Evolutionary conservation across 1,140 invertebrate species (phyloP), one percentile per base, ranked within the genome.

Genomic region (Panulirus ornatus): DNA sequence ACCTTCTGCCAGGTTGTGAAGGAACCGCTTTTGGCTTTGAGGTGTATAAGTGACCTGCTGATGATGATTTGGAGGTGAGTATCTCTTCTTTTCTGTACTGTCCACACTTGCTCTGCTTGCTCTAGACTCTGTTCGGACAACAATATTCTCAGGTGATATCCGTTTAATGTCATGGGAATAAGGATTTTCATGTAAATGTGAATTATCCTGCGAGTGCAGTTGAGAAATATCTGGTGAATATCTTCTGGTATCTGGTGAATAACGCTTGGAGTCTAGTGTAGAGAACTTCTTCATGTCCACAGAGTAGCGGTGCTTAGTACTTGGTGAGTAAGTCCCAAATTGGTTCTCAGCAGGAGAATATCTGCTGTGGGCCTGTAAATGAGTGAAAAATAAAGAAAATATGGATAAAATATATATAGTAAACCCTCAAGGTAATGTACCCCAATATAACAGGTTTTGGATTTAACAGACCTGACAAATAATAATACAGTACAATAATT

Each of bases 281-380:
- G 91, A 91, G 73, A 91, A 92, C 73, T 92, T 91, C 44, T 91
- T 91, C 0, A 58, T 47, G 58, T 92, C 91, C 40, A 89, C 81
- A 34, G 91, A 92, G 63, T 85, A 91, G 2, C 85, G 70, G n/a
- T 90, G 87, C 47, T 92, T 92, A 27, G 54, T 88, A n/a, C 84
- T 73, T 51, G 91, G 91, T n/a, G 91, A 92, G 44, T 92, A 92
- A 27, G 91, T 92, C 36, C 91, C 91, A 81, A 89, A 92, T 36
- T 91, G 88, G 71, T 88, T 90, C 27, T 92, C 91, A n/a, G 88
- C 87, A 27, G 91, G 91, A 14, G 91, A 92, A 73, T 91, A 91
- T 51, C 90, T 85, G 34, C n/a, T 47, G 3, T 84, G 84, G 38
- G 89, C 63, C 88, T 91, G 44, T 16, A 70, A 76, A 51, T 36